phyloP scores from a whole-genome alignment of 2,888 invertebrate genomes.

The Nipponacmea schrenckii region DNA sequence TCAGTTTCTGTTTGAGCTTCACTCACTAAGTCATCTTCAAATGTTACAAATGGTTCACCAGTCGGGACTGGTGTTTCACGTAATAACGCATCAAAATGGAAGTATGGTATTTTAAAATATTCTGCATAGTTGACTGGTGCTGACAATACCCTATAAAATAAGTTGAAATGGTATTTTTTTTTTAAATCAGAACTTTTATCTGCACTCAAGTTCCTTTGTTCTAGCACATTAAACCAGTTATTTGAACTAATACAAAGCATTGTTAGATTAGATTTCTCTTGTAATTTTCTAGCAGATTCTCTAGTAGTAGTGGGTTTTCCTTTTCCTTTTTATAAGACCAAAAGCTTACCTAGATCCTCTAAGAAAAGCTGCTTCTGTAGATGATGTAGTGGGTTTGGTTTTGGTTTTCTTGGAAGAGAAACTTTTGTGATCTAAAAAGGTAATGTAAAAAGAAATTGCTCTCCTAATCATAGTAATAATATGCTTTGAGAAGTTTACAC shows the following conservation, averaged over 20 bases:
- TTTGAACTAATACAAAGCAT: too few species aligned
- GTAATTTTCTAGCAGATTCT: too few species aligned
- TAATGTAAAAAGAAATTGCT: too few species aligned
- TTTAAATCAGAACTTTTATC: too few species aligned
- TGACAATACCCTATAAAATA: conserved; percentile 50
- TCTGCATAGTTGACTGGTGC: conserved; percentile 62
- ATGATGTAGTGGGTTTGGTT: conserved; percentile 38
- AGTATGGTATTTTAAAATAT: conserved; percentile 43
- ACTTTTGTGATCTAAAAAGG: background rate
- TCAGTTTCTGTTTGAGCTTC: conserved; percentile 65
- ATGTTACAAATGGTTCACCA: conserved; percentile 58
- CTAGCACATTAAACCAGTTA: too few species aligned
- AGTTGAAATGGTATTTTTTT: too few species aligned
- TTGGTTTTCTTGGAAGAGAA: conserved; percentile 26
- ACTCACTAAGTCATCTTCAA: conserved; percentile 58
- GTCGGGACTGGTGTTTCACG: conserved; percentile 54
- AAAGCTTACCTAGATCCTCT: conserved; percentile 47
- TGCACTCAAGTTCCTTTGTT: too few species aligned
- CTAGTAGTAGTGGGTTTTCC: too few species aligned
- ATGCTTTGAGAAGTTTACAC: too few species aligned
- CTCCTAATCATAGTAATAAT: too few species aligned
- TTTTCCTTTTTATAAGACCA: too few species aligned
- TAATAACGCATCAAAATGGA: conserved; percentile 59
- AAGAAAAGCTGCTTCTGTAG: conserved; percentile 54
- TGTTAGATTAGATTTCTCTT: too few species aligned